Base-by-base conservation (phyloP, 2,888 invertebrate genomes). In the Clitarchus hookeri region DNA sequence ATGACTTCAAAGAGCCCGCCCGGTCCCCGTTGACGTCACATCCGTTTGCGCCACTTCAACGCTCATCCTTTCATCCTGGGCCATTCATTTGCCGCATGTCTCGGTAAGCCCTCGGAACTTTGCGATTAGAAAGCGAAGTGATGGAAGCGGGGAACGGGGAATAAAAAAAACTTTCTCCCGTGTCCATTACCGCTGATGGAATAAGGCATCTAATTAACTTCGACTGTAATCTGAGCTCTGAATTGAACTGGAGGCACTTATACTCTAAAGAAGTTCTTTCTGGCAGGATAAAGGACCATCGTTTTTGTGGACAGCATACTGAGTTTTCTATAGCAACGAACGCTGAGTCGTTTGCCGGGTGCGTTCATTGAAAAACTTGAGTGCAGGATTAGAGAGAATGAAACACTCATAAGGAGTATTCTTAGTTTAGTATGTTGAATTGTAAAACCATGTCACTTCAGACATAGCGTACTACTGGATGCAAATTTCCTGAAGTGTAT, bases 81-180 rank as follows among this genome's bases (percentile, higher is more conserved):
- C n/a, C 65, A 65, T 65, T 65, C 65, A 65, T 65, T 65, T 65
- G 65, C 65, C n/a, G 65, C 65, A 19, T 65, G 65, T 65, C 65
- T 6, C 65, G 65, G 65, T 65, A n/a, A 65, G 65, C 65, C 16
- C 65, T 65, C 16, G 23, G n/a, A 65, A 65, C 65, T 65, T 65
- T 11, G 65, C 8, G 65, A 65, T 65, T 65, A 65, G 23, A 65
- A 16, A 19, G 65, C 8, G 65, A 16, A 48, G 48, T 48, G 48
- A 13, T 13, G 23, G 65, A 23, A n/a, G 65, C 0, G 65, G n/a
- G 65, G 65, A 65, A 19, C 1, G 19, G 65, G 65, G n/a, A 65
- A n/a, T n/a, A n/a, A n/a, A 16, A 65, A 65, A 65, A 65, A 6
- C 8, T 65, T 65, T 6, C 16, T 65, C 65, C 65, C n/a, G n/a